Conservation (phyloP, 2,888 invertebrate genomes). For the Melinaea marsaeus region DNA sequence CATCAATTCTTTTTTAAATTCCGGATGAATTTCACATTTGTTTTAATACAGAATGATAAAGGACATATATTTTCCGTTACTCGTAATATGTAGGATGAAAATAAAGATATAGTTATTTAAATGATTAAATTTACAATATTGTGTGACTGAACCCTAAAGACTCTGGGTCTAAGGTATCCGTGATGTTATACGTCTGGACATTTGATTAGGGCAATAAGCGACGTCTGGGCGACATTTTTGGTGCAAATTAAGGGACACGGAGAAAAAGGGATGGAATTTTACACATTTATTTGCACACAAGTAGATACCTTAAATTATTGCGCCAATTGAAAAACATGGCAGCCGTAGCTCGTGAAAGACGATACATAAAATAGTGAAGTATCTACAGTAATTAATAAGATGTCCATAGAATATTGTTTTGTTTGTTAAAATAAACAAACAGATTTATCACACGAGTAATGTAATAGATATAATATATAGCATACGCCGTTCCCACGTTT, state of each 20-base stretch:
- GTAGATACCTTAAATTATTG: conserved; percentile 21
- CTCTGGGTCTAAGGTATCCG: conserved; percentile 44
- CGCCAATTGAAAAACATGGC: not conserved
- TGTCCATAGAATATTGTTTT: not conserved
- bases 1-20: too few species aligned
- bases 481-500: conserved; percentile 26
- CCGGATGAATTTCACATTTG: too few species aligned
- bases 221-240: conserved; percentile 38
- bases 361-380: not conserved
- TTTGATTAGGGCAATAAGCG: conserved; percentile 41
- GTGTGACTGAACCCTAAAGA: conserved; percentile 26
- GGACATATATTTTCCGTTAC: too few species aligned
- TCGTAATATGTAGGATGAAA: not conserved
- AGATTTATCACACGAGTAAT: conserved; percentile 6
- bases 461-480: conserved; percentile 24
- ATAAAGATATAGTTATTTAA: not conserved
- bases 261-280: conserved; percentile 25
- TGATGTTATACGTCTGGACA: conserved; percentile 61
- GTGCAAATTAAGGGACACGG: conserved; percentile 31
- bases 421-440: not conserved
- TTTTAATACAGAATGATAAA: too few species aligned
- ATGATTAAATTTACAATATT: not conserved
- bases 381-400: not conserved
- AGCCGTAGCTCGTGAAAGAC: too few species aligned
- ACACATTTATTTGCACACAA: conserved; percentile 27